Evolutionary conservation across 2,113 vertebrate species (phyloP).

Genomic region (Clarias macrocephalus): DNA sequence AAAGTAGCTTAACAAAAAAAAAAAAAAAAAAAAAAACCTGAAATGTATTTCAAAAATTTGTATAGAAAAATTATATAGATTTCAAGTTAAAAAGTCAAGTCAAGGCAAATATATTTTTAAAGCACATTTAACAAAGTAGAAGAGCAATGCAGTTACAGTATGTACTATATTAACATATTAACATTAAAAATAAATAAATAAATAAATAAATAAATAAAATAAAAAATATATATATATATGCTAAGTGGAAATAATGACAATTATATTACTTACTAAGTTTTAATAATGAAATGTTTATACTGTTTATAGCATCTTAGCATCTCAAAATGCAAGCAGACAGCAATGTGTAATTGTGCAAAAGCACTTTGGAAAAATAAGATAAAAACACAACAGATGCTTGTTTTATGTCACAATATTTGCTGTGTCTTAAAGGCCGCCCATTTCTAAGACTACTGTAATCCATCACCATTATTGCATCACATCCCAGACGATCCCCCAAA

Average conservation of each 20-base stretch:
- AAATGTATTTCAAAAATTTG: no score
- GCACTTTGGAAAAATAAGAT: neutral
- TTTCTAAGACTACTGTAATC: conserved; percentile 11
- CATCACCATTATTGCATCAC: conserved; percentile 28
- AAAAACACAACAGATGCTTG: neutral
- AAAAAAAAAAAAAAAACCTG: no score
- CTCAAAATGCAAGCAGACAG: no score
- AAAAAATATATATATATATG: no score
- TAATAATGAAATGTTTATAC: neutral
- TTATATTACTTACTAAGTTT: neutral
- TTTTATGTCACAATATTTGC: conserved; percentile 25
- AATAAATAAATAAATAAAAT: no score
- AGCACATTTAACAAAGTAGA: no score
- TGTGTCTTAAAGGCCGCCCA: neutral
- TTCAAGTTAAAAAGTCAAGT: no score
- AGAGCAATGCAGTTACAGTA: neutral
- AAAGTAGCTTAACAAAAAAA: no score
- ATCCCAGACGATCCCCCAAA: conserved; percentile 15
- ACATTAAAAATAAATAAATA: no score
- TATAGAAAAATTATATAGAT: no score
- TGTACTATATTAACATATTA: no score
- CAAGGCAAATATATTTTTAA: no score
- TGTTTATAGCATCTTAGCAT: neutral
- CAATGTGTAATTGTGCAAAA: neutral
- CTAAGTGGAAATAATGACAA: neutral